Conservation (phyloP, 2,888 invertebrate genomes). For the Eremobia ochroleuca region DNA sequence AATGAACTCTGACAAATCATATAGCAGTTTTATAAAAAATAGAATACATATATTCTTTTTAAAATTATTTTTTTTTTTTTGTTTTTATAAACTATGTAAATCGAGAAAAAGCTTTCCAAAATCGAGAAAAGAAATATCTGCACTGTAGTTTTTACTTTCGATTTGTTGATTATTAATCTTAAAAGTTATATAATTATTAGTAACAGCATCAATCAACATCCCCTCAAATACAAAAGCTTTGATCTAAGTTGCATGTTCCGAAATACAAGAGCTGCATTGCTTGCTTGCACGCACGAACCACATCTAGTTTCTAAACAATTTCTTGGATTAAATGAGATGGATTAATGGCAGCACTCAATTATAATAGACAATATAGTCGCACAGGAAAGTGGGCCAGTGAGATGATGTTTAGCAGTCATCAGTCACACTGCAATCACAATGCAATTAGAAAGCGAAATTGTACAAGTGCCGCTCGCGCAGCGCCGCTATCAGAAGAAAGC, state of each 20-base stretch:
- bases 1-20: constrained; percentile 70
- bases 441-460: constrained; percentile 91
- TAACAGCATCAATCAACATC: neutral
- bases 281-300: constrained; percentile 39
- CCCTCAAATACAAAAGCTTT: neutral
- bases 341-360: constrained; percentile 62
- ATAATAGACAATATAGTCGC: constrained; percentile 73
- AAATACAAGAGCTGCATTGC: constrained; percentile 26
- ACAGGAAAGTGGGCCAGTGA: constrained; percentile 82
- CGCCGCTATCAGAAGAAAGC: constrained; percentile 87
- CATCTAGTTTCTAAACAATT: constrained; percentile 63
- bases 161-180: neutral
- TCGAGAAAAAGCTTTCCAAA: neutral
- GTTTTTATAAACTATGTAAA: no score
- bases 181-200: neutral
- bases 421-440: constrained; percentile 87
- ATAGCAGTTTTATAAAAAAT: constrained; percentile 52
- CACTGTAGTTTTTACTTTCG: neutral
- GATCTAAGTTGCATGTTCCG: constrained; percentile 7
- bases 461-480: constrained; percentile 81
- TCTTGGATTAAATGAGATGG: constrained; percentile 54
- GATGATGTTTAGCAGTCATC: constrained; percentile 83
- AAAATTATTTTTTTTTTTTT: no score
- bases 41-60: no score
- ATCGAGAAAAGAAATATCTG: neutral